Conservation (phyloP, 2,113 vertebrate species). For the Cervus canadensis region DNA sequence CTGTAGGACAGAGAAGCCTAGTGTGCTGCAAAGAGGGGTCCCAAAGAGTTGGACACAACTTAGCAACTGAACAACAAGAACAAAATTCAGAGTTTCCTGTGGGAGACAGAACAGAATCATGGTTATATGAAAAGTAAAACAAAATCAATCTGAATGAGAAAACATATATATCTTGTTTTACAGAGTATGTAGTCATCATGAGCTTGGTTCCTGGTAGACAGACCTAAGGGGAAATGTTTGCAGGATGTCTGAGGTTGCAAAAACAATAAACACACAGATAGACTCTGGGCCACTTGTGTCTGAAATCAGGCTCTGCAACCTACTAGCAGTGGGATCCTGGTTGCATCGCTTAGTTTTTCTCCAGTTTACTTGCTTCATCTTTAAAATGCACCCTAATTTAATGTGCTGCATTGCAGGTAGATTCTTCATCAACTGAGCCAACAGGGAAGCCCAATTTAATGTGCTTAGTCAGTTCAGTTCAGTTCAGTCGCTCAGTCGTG, state of each 20-base stretch:
- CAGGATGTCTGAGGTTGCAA: neutral
- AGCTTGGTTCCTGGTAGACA: neutral
- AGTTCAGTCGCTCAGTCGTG: too few species aligned
- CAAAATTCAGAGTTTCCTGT: neutral
- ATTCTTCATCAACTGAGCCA: neutral
- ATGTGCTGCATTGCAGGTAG: neutral
- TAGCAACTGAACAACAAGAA: neutral
- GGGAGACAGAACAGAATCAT: neutral
- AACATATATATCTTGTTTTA: neutral
- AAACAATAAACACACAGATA: neutral
- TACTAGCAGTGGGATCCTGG: neutral
- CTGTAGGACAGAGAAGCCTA: neutral
- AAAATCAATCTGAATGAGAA: neutral
- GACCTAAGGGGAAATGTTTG: neutral
- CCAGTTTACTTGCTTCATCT: neutral
- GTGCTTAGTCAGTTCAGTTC: too few species aligned
- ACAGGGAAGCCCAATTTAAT: neutral
- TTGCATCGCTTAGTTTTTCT: neutral
- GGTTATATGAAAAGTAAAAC: neutral
- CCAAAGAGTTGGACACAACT: neutral
- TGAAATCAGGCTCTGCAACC: neutral
- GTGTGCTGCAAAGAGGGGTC: neutral
- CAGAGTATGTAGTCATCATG: neutral
- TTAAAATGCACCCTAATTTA: neutral
- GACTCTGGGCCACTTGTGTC: neutral